Conservation (phyloP, 2,888 invertebrate genomes). For the Drymonia ruficornis region DNA sequence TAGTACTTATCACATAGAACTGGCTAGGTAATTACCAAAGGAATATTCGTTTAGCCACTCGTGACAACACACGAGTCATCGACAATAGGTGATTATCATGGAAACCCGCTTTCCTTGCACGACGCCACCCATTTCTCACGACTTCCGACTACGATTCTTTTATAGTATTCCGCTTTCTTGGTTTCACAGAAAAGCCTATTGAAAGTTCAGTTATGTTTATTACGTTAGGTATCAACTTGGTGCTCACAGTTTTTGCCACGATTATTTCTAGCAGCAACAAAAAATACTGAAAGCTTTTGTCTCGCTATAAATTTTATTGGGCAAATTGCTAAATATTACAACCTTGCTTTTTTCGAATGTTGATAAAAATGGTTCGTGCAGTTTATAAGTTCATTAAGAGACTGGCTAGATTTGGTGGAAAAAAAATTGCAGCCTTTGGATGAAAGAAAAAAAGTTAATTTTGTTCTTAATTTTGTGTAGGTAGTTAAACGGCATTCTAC, state of each 20-base stretch:
- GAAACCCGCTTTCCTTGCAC: conserved; percentile 70
- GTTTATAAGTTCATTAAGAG: background rate
- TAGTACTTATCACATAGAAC: conserved; percentile 16
- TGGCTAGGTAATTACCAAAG: background rate
- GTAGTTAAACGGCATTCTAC: background rate
- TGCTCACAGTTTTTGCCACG: background rate
- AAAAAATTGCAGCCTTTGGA: background rate
- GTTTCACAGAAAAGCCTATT: conserved; percentile 50
- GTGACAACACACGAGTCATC: conserved; percentile 34
- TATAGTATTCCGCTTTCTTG: conserved; percentile 70
- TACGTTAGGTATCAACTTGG: conserved; percentile 20
- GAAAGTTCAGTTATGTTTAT: conserved; percentile 38
- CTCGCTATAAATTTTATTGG: no score
- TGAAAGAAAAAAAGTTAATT: background rate
- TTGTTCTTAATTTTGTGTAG: conserved; percentile 1
- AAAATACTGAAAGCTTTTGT: no score
- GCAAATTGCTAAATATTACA: background rate
- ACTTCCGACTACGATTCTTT: conserved; percentile 60
- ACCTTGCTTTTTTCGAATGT: background rate
- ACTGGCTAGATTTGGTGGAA: background rate
- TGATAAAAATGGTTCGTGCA: background rate
- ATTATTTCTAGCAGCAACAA: no score
- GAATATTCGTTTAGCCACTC: conserved; percentile 2
- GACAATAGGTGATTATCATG: conserved; percentile 63
- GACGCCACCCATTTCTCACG: conserved; percentile 75